phyloP scores from a whole-genome alignment of 1,140 invertebrate genomes.

The Bactericera cockerelli region DNA sequence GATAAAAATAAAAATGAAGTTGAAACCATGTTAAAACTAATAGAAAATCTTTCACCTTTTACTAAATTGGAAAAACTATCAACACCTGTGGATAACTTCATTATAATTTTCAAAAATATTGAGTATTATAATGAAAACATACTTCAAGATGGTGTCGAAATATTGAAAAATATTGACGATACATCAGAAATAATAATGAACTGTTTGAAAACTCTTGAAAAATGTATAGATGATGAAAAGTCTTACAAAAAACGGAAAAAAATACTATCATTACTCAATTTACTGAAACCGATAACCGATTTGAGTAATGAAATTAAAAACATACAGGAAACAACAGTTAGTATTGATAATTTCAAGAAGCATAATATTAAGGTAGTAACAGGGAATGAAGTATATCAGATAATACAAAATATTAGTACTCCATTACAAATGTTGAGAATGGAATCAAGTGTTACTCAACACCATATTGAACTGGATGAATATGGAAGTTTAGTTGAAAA shows the following conservation, averaged over 20 bases:
- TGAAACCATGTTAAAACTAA: constrained; percentile 21
- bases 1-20: constrained; percentile 22
- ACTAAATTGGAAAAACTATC: constrained; percentile 32
- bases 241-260: constrained; percentile 14
- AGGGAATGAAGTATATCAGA: constrained; percentile 16
- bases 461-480: constrained; percentile 23
- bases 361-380: constrained; percentile 12
- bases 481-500: constrained; percentile 13
- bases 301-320: constrained; percentile 19
- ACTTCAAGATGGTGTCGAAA: constrained; percentile 15
- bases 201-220: constrained; percentile 19
- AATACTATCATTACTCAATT: constrained; percentile 14
- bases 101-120: constrained; percentile 30
- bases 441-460: constrained; percentile 22
- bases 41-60: constrained; percentile 22
- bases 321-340: constrained; percentile 12
- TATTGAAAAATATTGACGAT: constrained; percentile 20
- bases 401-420: constrained; percentile 21
- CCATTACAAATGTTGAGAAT: constrained; percentile 22
- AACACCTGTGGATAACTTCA: constrained; percentile 33
- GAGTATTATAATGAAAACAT: constrained; percentile 23
- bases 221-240: constrained; percentile 13
- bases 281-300: constrained; percentile 21
- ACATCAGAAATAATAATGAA: constrained; percentile 20
- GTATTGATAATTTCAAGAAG: background rate